A percentile compares a stretch with the other conserved stretches of the same genome.
Evolutionary conservation across 2,797 vertebrate species (phyloP).

Genomic region (Menidia menidia): DNA sequence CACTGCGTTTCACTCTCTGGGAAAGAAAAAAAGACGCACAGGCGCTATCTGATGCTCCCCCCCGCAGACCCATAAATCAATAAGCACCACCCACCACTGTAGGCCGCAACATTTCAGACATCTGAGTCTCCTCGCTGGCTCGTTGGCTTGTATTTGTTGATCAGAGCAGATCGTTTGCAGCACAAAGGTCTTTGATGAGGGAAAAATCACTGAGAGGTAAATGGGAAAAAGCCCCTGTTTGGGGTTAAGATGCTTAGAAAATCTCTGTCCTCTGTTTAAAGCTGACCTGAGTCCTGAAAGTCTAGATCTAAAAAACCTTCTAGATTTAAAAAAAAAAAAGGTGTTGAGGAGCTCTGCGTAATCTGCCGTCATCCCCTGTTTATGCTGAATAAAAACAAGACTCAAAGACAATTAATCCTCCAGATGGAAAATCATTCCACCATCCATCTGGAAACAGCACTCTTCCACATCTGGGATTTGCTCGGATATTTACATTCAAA

Average conservation of each 20-base stretch:
- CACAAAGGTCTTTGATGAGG: no score
- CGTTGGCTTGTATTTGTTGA: background rate
- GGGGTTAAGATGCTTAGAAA: background rate
- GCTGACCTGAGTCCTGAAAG: background rate
- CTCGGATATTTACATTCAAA: background rate
- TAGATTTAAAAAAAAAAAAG: background rate
- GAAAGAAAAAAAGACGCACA: background rate
- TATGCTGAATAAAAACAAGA: background rate
- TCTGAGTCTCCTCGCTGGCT: background rate
- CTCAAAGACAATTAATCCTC: background rate
- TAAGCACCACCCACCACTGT: slow-evolving; percentile 19
- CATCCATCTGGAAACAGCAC: background rate
- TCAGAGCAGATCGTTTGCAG: background rate
- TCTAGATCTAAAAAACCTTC: background rate
- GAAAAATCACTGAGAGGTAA: background rate
- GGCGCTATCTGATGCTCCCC: background rate
- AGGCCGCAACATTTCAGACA: background rate
- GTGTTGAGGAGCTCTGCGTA: background rate
- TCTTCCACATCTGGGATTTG: slow-evolving; percentile 2
- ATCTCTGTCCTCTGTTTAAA: background rate
- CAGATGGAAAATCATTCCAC: background rate
- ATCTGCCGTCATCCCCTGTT: background rate
- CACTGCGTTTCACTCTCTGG: slow-evolving; percentile 37
- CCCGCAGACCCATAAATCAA: slow-evolving; percentile 7
- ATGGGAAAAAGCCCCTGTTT: background rate